Evolutionary conservation across 2,888 invertebrate genomes (phyloP).

Genomic region (Drosophila neonasuta): DNA sequence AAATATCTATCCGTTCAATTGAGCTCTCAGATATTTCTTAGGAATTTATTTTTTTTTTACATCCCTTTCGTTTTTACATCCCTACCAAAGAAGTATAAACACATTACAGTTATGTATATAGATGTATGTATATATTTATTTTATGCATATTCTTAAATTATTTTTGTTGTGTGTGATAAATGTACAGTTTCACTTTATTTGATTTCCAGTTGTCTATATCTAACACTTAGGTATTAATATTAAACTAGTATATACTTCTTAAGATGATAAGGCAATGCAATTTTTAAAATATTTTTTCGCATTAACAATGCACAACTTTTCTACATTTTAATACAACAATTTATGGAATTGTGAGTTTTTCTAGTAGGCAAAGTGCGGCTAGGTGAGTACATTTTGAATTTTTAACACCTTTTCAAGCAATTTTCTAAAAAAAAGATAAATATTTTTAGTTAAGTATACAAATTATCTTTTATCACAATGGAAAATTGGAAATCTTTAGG

Average conservation of each 20-base stretch:
- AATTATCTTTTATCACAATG: slow-evolving; percentile 74
- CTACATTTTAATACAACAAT: slow-evolving; percentile 60
- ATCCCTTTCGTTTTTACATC: too few relatives aligned
- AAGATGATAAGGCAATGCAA: slow-evolving; percentile 55
- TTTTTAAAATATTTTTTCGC: slow-evolving; percentile 44
- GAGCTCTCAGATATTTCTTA: too few relatives aligned
- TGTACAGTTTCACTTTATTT: slow-evolving; percentile 70
- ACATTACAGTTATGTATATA: slow-evolving; percentile 19
- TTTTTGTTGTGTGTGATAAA: slow-evolving; percentile 66
- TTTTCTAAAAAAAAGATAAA: slow-evolving; percentile 64
- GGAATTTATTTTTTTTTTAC: too few relatives aligned
- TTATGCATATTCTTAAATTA: slow-evolving; percentile 56
- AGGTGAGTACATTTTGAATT: slow-evolving; percentile 42
- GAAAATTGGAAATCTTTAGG: slow-evolving; percentile 63
- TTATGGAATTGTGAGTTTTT: slow-evolving; percentile 59
- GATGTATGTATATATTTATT: slow-evolving; percentile 54
- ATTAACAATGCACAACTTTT: slow-evolving; percentile 58
- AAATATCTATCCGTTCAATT: too few relatives aligned
- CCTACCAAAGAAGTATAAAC: neutral
- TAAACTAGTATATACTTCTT: slow-evolving; percentile 59
- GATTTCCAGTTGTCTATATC: slow-evolving; percentile 67
- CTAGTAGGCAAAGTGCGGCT: slow-evolving; percentile 74
- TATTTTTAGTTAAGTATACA: slow-evolving; percentile 67
- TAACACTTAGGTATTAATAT: slow-evolving; percentile 62
- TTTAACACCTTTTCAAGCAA: slow-evolving; percentile 58